Evolutionary conservation across 2,113 vertebrate species (phyloP).

Genomic region (Brachyhypopomus occidentalis): DNA sequence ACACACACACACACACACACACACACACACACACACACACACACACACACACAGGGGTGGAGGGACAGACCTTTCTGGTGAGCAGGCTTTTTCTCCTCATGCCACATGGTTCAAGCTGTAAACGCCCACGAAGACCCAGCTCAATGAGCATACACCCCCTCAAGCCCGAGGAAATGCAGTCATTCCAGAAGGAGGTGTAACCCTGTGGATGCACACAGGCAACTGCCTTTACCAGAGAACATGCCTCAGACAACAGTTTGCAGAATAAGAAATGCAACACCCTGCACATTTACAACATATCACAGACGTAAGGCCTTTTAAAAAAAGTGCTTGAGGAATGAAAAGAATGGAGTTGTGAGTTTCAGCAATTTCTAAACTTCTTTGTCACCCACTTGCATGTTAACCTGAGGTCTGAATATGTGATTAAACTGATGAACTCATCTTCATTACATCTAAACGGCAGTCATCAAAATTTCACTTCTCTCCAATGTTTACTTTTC

Average conservation of each 20-base stretch:
- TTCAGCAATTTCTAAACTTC: background rate
- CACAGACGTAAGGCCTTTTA: background rate
- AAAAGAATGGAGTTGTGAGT: background rate
- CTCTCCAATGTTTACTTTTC: too few relatives aligned
- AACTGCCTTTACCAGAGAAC: background rate
- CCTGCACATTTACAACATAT: background rate
- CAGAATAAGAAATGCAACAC: too few relatives aligned
- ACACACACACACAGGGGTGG: too few relatives aligned
- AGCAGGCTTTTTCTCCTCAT: constrained; percentile 95
- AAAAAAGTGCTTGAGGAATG: background rate
- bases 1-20: constrained; percentile 54
- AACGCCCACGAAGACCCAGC: constrained; percentile 87
- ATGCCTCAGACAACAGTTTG: too few relatives aligned
- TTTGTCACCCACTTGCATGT: background rate
- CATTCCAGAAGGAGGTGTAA: constrained; percentile 99
- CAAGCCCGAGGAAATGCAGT: constrained; percentile 96
- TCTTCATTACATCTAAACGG: background rate
- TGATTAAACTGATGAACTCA: background rate
- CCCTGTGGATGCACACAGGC: constrained; percentile 73
- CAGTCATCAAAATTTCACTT: background rate
- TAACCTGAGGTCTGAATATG: background rate
- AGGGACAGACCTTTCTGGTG: constrained; percentile 83
- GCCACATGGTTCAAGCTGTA: constrained; percentile 92
- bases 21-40: constrained; percentile 25
- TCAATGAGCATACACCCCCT: constrained; percentile 98